These are phyloP conservation scores for Percopsis omiscomaycus DNA, from an alignment of 2,797 vertebrate genomes.

Conservation along the genomic window DNA sequence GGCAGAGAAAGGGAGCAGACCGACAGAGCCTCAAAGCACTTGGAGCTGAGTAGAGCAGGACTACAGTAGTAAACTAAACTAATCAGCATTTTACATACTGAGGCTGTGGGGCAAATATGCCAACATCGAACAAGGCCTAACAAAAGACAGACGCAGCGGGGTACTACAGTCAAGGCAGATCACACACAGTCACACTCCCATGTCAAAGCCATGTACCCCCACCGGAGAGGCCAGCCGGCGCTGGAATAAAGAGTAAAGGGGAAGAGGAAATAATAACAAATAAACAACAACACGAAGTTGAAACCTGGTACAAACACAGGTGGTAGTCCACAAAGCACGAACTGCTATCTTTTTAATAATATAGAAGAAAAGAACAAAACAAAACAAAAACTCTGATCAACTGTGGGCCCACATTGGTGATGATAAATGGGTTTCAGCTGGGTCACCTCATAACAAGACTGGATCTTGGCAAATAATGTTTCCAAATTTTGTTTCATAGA, in stretches of 20 bases:
- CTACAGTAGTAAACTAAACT: conserved; percentile 16
- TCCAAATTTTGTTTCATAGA: too few relatives aligned
- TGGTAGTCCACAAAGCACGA: conserved; percentile 33
- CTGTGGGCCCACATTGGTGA: conserved; percentile 5
- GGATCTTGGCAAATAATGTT: too few relatives aligned
- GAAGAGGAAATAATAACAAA: conserved; percentile 36
- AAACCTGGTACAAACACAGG: conserved; percentile 26
- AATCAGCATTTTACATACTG: conserved; percentile 16
- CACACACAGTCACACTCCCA: conserved; percentile 50
- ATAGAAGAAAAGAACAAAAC: conserved; percentile 1
- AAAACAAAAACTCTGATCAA: neutral
- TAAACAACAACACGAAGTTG: conserved; percentile 32
- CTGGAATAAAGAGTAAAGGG: conserved; percentile 34
- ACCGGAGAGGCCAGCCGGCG: conserved; percentile 37
- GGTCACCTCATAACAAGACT: conserved; percentile 7
- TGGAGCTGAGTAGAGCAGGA: conserved; percentile 33
- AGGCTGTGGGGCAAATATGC: conserved; percentile 10
- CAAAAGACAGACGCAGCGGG: neutral
- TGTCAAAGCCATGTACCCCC: conserved; percentile 40
- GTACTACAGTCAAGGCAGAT: conserved; percentile 28
- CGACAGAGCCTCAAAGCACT: conserved; percentile 17
- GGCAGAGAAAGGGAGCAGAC: conserved; percentile 37
- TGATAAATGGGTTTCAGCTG: neutral
- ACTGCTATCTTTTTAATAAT: conserved; percentile 16
- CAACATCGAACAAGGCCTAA: conserved; percentile 23